Conservation (phyloP, 2,797 vertebrate species). For the Enteromius fasciolatus region DNA sequence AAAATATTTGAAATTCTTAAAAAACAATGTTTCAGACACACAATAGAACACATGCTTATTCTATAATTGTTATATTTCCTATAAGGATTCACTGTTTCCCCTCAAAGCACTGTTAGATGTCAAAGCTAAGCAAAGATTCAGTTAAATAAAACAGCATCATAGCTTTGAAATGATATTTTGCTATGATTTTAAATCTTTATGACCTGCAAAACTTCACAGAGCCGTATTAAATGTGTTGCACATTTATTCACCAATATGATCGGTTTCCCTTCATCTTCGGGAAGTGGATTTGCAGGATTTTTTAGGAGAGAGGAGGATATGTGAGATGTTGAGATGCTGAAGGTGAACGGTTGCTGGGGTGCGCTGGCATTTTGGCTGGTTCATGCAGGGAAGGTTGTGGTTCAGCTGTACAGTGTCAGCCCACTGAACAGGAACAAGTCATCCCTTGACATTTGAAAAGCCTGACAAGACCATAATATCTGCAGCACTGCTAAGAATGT, state of each 20-base stretch:
- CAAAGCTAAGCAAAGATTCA: neutral
- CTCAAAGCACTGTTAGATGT: neutral
- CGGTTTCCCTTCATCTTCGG: neutral
- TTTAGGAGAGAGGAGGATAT: neutral
- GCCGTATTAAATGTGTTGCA: neutral
- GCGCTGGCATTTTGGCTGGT: constrained; percentile 11
- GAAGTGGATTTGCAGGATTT: too few species aligned
- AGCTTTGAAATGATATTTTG: too few species aligned
- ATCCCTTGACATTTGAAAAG: constrained; percentile 44
- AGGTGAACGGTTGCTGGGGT: constrained; percentile 6
- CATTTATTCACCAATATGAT: neutral
- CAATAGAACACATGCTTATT: neutral
- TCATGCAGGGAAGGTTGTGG: constrained; percentile 38
- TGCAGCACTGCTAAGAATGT: neutral
- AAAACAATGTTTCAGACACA: neutral
- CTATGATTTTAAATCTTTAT: too few species aligned
- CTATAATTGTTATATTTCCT: neutral
- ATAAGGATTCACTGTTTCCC: neutral
- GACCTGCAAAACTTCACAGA: too few species aligned
- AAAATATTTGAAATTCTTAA: neutral
- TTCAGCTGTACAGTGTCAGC: constrained; percentile 42
- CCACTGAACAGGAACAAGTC: constrained; percentile 49
- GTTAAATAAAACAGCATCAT: too few species aligned
- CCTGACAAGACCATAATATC: constrained; percentile 41
- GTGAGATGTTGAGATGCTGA: neutral